A percentile compares a stretch with the other conserved stretches of the same genome.
These are phyloP conservation scores for Eristalis arbustorum DNA, from an alignment of 2,888 invertebrate genomes.

Conservation along the genomic window DNA sequence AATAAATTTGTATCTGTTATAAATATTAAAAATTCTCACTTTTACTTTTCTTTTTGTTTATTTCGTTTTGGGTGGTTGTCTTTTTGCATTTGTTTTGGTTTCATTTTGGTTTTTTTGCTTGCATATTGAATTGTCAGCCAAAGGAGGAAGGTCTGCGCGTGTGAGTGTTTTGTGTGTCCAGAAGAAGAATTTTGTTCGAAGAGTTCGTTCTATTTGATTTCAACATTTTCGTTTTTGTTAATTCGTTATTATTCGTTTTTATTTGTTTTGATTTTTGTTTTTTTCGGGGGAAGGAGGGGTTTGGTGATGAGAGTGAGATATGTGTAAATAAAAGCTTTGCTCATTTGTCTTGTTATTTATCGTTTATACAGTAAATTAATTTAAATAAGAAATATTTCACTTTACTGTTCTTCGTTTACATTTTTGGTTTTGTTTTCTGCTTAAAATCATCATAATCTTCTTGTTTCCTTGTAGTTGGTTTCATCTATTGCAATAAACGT, in stretches of 20 bases:
- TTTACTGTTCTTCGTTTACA: constrained; percentile 9
- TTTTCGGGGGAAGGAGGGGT: constrained; percentile 53
- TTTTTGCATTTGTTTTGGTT: background rate
- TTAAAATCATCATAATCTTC: background rate
- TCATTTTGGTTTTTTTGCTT: background rate
- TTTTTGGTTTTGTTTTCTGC: constrained; percentile 39
- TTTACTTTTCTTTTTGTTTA: constrained; percentile 32
- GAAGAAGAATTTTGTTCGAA: constrained; percentile 65
- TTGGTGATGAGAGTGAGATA: constrained; percentile 67
- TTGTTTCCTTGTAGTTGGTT: constrained; percentile 66
- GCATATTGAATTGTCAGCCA: constrained; percentile 41
- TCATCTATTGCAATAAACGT: constrained; percentile 69
- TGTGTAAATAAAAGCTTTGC: constrained; percentile 69
- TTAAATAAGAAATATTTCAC: constrained; percentile 57
- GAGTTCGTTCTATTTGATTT: background rate
- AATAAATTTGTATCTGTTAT: constrained; percentile 14
- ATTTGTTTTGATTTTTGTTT: background rate
- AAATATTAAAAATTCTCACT: constrained; percentile 70
- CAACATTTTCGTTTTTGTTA: background rate
- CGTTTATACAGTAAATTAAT: constrained; percentile 55
- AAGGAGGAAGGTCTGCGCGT: constrained; percentile 23
- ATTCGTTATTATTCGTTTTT: background rate
- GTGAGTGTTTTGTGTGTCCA: constrained; percentile 31
- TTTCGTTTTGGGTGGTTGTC: background rate
- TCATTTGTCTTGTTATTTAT: constrained; percentile 20